Conservation (phyloP, 2,888 invertebrate genomes). For the Congeria kusceri region DNA sequence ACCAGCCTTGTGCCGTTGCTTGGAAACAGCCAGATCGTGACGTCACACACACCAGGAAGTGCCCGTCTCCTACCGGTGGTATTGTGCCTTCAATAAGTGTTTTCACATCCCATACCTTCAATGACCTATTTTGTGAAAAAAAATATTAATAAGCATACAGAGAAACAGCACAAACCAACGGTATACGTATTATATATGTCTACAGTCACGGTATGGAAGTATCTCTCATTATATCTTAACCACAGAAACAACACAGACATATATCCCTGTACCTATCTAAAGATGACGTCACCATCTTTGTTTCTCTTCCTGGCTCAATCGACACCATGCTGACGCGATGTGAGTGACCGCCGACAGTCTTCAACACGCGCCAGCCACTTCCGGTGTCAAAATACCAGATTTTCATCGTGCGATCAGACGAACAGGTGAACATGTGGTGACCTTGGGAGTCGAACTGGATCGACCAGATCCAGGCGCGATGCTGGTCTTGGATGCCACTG, state of each 20-base stretch:
- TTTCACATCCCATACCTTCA: conserved; percentile 55
- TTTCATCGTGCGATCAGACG: conserved; percentile 62
- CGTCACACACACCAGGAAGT: conserved; percentile 35
- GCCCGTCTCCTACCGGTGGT: conserved; percentile 42
- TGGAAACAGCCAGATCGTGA: conserved; percentile 35
- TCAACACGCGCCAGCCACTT: conserved; percentile 37
- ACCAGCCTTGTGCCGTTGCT: conserved; percentile 54
- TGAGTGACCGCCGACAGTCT: conserved; percentile 59
- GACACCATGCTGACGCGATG: conserved; percentile 57
- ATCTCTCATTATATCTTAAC: too few relatives aligned
- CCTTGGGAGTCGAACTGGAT: conserved; percentile 72
- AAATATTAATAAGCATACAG: too few relatives aligned
- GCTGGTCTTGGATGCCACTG: conserved; percentile 11
- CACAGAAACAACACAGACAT: too few relatives aligned
- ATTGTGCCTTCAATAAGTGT: conserved; percentile 36
- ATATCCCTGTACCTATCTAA: conserved; percentile 54
- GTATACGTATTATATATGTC: too few relatives aligned
- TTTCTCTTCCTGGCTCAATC: conserved; percentile 28
- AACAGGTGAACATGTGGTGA: conserved; percentile 74
- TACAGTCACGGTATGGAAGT: too few relatives aligned
- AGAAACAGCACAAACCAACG: too few relatives aligned
- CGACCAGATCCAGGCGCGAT: conserved; percentile 60
- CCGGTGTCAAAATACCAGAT: conserved; percentile 25
- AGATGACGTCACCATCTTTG: conserved; percentile 58
- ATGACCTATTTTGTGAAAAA: conserved; percentile 24